Percentiles rank a stretch among this genome's conserved stretches.
Conservation (phyloP, 2,797 vertebrate species). For the Todus mexicanus region DNA sequence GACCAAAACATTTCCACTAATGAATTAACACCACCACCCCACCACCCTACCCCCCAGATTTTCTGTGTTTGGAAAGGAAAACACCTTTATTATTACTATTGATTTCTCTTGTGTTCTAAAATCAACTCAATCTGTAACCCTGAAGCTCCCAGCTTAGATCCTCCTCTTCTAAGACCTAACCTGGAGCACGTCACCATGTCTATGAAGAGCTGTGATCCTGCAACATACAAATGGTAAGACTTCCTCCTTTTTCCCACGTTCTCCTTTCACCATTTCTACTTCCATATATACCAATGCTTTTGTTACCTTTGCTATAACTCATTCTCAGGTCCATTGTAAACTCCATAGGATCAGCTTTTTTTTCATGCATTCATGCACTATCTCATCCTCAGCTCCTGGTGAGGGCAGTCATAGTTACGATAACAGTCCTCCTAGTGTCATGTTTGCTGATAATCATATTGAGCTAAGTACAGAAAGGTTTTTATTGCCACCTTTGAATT, state of each 20-base stretch:
- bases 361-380: neutral
- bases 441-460: neutral
- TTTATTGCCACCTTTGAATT: neutral
- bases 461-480: neutral
- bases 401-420: neutral
- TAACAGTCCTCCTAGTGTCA: neutral
- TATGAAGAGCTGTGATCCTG: neutral
- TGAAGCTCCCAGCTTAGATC: neutral
- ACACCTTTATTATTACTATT: neutral
- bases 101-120: neutral
- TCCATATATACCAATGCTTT: neutral
- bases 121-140: neutral
- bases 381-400: neutral
- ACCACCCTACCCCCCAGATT: too few relatives aligned
- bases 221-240: neutral
- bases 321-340: neutral
- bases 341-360: neutral
- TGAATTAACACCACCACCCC: too few relatives aligned
- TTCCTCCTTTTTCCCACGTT: neutral
- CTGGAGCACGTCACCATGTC: neutral
- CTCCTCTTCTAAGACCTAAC: neutral
- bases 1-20: neutral
- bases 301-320: neutral
- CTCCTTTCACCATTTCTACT: neutral
- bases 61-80: neutral